Evolutionary conservation across 2,797 vertebrate species (phyloP), one percentile per base, ranked within the genome.

Genomic region (Poecilia gillii): DNA sequence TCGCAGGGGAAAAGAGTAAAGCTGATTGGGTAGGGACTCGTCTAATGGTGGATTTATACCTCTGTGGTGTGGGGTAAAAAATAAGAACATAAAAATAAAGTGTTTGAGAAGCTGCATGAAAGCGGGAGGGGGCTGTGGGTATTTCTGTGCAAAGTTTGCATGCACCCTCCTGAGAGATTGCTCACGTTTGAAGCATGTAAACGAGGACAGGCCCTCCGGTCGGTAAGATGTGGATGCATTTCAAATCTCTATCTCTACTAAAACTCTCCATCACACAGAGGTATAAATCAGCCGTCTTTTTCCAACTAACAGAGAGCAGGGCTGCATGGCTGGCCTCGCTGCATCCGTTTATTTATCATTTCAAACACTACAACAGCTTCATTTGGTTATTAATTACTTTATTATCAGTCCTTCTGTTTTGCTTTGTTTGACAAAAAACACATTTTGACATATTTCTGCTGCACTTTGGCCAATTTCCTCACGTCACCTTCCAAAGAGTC

Each of bases 11-110:
- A 94, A 95, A 94, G 91, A 93, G 87, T 95, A 95, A 94, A 95
- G 94, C 94, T 92, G 95, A 95, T 93, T 94, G 95, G 95, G 95
- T 96, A 96, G 94, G 94, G 93, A 95, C 91, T 91, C 94, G 81
- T 95, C 94, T 94, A 92, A 93, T 81, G 93, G 90, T 91, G 90
- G 90, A 93, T 93, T 94, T 93, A 94, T 93, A 92, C 93, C 94
- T 93, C 93, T 95, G 93, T 90, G 93, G 88, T 92, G 82, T 78
- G 55, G 45, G 39, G 20, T 2, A 25, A 43, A 33, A 79, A 77
- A 71, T 59, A 31, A 70, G 62, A 77, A 46, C 23, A 20, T 14
- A 78, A 78, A 71, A 71, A 71, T 81, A 70, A 55, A 84, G 47
- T 76, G 76, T 87, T 86, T 84, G 81, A 84, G 71, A 80, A 90